Base-by-base conservation (phyloP, 2,113 vertebrate genomes). In the Anarhynchus alexandrinus region DNA sequence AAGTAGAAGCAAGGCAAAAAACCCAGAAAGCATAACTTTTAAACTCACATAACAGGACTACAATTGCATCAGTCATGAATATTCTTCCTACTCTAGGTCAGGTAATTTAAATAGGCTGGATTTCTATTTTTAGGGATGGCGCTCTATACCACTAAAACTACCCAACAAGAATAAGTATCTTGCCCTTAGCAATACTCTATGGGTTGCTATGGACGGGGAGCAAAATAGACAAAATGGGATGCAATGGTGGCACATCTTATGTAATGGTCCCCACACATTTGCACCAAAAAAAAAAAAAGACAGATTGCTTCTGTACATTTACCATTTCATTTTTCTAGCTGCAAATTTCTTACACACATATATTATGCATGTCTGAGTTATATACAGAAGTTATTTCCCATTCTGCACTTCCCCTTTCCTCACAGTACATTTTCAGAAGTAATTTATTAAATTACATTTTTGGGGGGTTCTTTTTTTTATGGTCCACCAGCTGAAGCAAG, bases 1-100 rank as follows among this genome's bases (percentile, higher is more conserved):
- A 67, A 87, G 58, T 51, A 93, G 49, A 72, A 57, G 12, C 34
- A 47, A 93, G 40, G 32, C 3, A 93, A 88, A 90, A 88, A 69
- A 18, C 4, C 0, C 43, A 90, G n/a, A 57, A 86, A 79, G 57
- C 0, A 0, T 85, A 90, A 69, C 10, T 52, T 67, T 61, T 62
- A n/a, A 88, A 49, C 32, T 81, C 20, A 86, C 47, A 36, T 49
- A 61, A 49, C 19, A 66, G 19, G 87, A 92, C 82, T 19, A 43
- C 6, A 72, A 40, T 18, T 66, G 8, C 16, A 45, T 45, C 43
- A 45, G 43, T 45, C 43, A 45, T 45, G 15, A 74, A 25, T 49
- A 65, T 57, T 88, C 27, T 81, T 78, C 51, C 76, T 54, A 49
- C 14, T 42, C 45, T 58, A 52, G 1, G 5, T 38, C 61, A 76